Base-by-base conservation (phyloP, 2,797 vertebrate genomes). In the Eidolon dupreanum region DNA sequence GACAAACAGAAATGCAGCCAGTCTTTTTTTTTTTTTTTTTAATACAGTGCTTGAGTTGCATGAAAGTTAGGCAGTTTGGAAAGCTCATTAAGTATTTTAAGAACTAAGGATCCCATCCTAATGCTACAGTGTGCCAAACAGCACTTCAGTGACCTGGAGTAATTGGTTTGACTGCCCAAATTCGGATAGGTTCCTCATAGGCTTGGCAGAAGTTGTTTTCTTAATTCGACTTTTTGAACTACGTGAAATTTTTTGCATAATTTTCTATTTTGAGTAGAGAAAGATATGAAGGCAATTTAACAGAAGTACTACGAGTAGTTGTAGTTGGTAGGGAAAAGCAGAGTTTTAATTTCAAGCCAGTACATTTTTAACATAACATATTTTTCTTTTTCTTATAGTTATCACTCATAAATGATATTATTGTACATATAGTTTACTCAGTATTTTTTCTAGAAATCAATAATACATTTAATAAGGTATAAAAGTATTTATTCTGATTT, bases 11-110 rank as follows among this genome's bases (percentile, higher is more conserved):
- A 92, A 82, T 94, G 53, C 11, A 79, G 63, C 88, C 94, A 68
- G 41, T 49, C 3, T 94, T 85, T 82, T 95, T 84, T 79, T 65
- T 61, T 28, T 59, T 28, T 31, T 31, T 59, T 59, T 31, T 12
- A 59, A 85, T 92, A 33, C 46, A 49, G 22, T 66, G 41, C 41
- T 77, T 83, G 63, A 84, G 19, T 79, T 96, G 85, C 83, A 78
- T 93, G 57, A 26, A 55, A 92, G 33, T 75, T 57, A 84, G 68
- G 49, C 68, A 88, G 79, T 86, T 95, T 96, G 82, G 85, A 90
- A 93, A 88, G 66, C 71, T 51, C 0, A 16, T 71, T 86, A 70
- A 78, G 26, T 95, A 41, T 65, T 96, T 90, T 92, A 95, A 63
- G n/a, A 57, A 61, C 70, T 78, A 38, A 59, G 17, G 6, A 28